Conservation (phyloP, 2,113 vertebrate species). For the Dicerorhinus sumatrensis region DNA sequence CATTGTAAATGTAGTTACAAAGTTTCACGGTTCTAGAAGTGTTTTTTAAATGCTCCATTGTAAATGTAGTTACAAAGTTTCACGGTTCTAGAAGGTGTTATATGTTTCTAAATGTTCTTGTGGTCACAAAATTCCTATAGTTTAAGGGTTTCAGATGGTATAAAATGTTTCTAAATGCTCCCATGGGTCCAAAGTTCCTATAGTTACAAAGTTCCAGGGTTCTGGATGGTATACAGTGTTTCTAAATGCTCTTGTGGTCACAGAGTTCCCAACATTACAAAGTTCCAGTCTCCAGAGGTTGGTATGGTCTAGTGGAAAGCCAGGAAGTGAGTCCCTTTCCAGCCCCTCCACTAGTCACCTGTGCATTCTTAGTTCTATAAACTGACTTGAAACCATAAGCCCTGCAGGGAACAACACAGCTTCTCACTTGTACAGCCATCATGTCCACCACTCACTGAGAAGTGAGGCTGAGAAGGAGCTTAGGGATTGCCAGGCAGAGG, state of each 20-base stretch:
- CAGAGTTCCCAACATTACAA: background rate
- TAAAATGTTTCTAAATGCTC: background rate
- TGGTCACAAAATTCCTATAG: background rate
- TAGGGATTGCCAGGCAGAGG: background rate
- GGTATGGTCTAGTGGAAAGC: background rate
- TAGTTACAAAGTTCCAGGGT: background rate
- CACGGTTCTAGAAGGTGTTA: background rate
- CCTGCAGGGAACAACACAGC: background rate
- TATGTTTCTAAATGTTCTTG: background rate
- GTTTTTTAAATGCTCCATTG: background rate
- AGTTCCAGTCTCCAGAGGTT: background rate
- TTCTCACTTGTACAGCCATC: background rate
- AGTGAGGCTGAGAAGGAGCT: background rate
- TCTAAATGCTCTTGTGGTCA: no score
- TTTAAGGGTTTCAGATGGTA: background rate
- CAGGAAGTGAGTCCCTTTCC: accelerated
- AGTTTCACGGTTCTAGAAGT: background rate
- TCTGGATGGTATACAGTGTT: background rate
- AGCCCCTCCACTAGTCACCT: accelerated
- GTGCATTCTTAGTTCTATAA: background rate
- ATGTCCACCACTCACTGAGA: background rate
- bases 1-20: background rate
- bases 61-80: background rate
- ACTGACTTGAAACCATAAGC: accelerated
- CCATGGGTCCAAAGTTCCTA: background rate